Conservation (phyloP, 2,797 vertebrate genomes). For the Ctenopoma kingsleyae region DNA sequence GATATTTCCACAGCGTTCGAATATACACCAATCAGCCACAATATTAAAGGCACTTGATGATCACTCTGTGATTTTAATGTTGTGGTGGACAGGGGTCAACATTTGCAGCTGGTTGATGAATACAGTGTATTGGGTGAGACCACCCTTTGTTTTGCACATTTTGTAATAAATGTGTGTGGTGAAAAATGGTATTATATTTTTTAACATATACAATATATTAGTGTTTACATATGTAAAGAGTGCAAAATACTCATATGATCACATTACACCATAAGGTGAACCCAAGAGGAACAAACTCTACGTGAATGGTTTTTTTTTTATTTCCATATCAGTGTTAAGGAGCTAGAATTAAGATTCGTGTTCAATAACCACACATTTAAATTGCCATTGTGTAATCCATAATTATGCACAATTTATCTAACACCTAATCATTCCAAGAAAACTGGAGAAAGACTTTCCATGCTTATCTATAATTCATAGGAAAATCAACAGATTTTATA, state of each 20-base stretch:
- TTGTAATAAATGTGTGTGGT: neutral
- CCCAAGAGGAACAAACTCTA: neutral
- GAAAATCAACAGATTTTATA: conserved; percentile 55
- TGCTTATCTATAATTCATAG: conserved; percentile 49
- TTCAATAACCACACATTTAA: conserved; percentile 35
- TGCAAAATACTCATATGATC: neutral
- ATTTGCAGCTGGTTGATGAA: no score
- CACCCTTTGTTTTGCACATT: neutral
- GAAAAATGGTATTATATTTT: no score
- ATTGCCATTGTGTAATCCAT: conserved; percentile 43
- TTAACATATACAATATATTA: neutral
- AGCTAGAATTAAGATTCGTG: conserved; percentile 20
- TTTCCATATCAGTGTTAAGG: conserved; percentile 9
- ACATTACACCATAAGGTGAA: neutral
- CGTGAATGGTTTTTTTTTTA: conserved; percentile 1
- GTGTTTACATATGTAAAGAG: neutral
- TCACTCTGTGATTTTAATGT: no score
- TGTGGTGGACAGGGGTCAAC: no score
- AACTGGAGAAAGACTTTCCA: conserved; percentile 40
- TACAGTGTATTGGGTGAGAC: neutral
- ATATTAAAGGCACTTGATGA: no score
- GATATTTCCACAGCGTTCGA: neutral
- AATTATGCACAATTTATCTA: conserved; percentile 31
- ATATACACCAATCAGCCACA: no score
- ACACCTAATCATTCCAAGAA: conserved; percentile 39